Base-by-base conservation (phyloP, 1,140 invertebrate species). In the Goniozus legneri region DNA sequence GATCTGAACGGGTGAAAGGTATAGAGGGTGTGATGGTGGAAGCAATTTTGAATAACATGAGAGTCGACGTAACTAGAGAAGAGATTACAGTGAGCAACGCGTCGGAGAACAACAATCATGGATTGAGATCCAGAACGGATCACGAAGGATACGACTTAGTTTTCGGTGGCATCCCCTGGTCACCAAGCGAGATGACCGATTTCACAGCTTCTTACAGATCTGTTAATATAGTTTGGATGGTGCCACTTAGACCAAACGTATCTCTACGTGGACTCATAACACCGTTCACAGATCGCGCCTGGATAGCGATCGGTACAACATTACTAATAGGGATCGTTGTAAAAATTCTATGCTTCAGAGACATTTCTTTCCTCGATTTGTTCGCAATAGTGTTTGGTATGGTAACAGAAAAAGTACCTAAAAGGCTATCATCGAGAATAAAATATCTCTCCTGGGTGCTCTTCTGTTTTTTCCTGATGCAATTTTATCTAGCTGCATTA, bases 401-500 rank as follows among this genome's bases (percentile, higher is more conserved):
- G 0, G 15, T 59, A 0, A 52, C 56, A 44, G 21, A 39, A 2
- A 50, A 50, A 4, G 63, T 68, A 22, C 72, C 72, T 0, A 40
- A 10, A 0, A 56, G 30, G 22, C 8, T 50, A 0, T 70, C 71
- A 0, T 44, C 50, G 0, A 52, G 62, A 33, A 48, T 74, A 2
- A 52, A 64, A 2, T 74, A 64, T 14, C 47, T 73, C 12, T 60
- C 67, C 8, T 73, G 69, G 67, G 44, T 56, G 0, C 15, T 73
- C 0, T 73, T 67, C 16, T 65, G 70, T 2, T 65, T 64, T 20
- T 56, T 73, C n/a, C 34, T 74, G 0, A 51, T 58, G 12, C 69
- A 74, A 30, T 54, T 62, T 22, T 73, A 73, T 40, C 44, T 73
- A 2, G 69, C 67, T 8, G 64, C 70, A 0, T 40, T 74, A 19